A percentile compares a stretch with the other conserved stretches of the same genome.
Conservation (phyloP, 2,113 vertebrate species). For the Campylorhamphus procurvoides region DNA sequence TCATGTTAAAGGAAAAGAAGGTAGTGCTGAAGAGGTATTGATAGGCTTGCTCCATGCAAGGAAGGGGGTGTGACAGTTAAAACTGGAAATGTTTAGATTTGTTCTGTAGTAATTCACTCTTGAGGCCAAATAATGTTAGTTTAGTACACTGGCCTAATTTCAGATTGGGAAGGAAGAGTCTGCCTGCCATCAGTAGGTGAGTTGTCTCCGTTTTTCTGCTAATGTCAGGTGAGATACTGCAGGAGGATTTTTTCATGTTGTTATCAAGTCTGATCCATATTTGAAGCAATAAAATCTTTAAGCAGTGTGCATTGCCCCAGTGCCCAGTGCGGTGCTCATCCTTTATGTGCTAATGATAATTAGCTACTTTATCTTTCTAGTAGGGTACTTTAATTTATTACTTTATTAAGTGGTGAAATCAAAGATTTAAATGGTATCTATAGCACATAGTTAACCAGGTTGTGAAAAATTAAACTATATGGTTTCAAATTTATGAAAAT, state of each 20-base stretch:
- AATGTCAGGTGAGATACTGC: neutral
- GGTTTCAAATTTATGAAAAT: conserved; percentile 41
- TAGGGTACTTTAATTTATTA: conserved; percentile 52
- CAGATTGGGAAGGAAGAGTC: neutral
- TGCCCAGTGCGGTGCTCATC: conserved; percentile 34
- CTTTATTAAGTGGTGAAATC: conserved; percentile 65
- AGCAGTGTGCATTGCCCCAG: neutral
- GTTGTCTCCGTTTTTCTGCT: neutral
- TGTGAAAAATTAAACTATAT: conserved; percentile 55
- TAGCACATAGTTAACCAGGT: conserved; percentile 34
- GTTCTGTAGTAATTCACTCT: neutral
- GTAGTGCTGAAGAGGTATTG: neutral
- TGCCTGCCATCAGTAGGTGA: neutral
- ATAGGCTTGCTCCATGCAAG: neutral
- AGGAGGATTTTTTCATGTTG: neutral
- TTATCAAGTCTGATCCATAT: conserved; percentile 23
- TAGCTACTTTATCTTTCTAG: conserved; percentile 67
- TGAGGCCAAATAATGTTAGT: neutral
- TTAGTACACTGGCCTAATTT: neutral
- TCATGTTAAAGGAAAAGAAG: neutral
- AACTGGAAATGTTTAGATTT: neutral
- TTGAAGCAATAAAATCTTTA: conserved; percentile 43
- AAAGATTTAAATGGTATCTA: conserved; percentile 49
- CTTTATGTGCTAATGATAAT: conserved; percentile 69
- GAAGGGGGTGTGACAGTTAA: neutral